Evolutionary conservation across 1,140 invertebrate genomes (phyloP), one percentile per base, ranked within the genome.

Genomic region (Drosophila lacteicornis): DNA sequence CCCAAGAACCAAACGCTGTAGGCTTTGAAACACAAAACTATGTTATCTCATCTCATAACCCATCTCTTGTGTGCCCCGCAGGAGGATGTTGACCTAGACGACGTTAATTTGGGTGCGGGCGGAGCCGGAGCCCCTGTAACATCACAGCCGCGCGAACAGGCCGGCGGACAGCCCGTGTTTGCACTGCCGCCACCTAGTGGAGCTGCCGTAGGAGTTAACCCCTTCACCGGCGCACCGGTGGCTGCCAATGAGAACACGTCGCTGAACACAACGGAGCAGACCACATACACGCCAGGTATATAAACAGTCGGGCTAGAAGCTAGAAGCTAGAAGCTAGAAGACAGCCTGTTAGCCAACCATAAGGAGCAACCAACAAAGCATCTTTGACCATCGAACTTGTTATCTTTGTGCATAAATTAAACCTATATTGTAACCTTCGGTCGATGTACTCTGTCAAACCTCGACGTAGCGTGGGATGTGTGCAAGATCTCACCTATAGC

Each of bases 241-340:
- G 91, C 91, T 1, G 86, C 81, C 56, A 92, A 93, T 17, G 94
- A 94, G 75, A 93, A 88, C 60, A 93, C 94, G 36, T 94, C 94
- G 50, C 86, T 94, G 45, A 94, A 94, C 91, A 92, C 93, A 82
- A 93, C 93, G 71, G 94, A 94, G 79, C 93, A 94, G 68, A 93
- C 94, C 58, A 94, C 94, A 65, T 94, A 94, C 79, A 94, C 94
- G 66, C 93, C 94, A 92, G 94, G 94, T 94, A 93, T 85, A 91
- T 92, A 92, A 91, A 81, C 50, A 69, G 59, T 73, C 53, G 33
- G 22, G 43, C 47, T 47, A 50, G 65, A 51, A 62, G 47, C 49
- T 30, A 42, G 65, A 51, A 62, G 47, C 49, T 30, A 42, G 65
- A 51, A 62, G 47, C 49, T 30, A 42, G 30, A 25, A 25, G 22